Percentiles rank a stretch among this genome's conserved stretches.
Conservation (phyloP, 2,113 vertebrate species). For the Prinia subflava region DNA sequence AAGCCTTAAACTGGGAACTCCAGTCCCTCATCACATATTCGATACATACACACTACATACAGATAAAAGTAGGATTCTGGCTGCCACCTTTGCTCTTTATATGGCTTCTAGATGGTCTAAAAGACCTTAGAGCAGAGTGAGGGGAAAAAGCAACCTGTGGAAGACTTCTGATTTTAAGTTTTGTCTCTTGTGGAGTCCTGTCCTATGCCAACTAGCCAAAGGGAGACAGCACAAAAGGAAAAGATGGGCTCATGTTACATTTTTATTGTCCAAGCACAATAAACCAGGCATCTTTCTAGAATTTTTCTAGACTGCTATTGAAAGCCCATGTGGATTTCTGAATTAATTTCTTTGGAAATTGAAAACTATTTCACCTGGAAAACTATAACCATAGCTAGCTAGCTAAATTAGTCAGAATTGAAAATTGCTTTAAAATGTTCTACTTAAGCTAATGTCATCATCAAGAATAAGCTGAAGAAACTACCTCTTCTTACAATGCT, state of each 20-base stretch:
- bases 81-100: neutral
- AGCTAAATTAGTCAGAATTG: neutral
- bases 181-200: neutral
- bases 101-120: neutral
- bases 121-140: neutral
- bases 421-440: slow-evolving; percentile 11
- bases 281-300: neutral
- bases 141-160: rapidly evolving
- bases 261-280: neutral
- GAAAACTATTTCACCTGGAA: neutral
- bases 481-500: neutral
- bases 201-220: neutral
- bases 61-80: neutral
- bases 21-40: neutral
- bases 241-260: rapidly evolving
- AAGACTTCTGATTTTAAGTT: neutral
- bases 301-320: neutral
- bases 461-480: neutral
- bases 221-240: neutral
- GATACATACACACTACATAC: neutral
- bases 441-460: neutral
- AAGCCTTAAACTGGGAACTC: neutral
- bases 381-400: neutral
- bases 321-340: neutral
- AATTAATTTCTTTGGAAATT: neutral